Conservation (phyloP, 2,113 vertebrate species). For the Candoia aspera region DNA sequence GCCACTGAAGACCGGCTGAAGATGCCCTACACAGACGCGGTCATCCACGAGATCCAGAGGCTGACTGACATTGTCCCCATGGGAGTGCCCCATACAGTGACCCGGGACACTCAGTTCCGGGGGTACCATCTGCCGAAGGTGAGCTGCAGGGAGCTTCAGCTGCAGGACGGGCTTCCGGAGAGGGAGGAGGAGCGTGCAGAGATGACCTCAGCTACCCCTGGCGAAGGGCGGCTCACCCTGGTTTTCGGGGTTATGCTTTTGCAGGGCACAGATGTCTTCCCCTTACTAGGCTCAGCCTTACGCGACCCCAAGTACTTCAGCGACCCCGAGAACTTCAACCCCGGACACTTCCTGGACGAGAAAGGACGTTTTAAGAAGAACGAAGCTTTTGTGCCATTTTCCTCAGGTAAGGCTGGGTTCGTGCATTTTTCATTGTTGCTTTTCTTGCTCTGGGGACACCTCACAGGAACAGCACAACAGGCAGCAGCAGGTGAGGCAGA, state of each 20-base stretch:
- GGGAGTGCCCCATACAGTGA: slow-evolving; percentile 59
- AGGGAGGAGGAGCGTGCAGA: not conserved
- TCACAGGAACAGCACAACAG: not conserved
- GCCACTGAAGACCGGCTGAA: slow-evolving; percentile 51
- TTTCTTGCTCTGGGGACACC: not conserved
- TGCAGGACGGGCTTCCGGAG: too few species aligned
- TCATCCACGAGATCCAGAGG: slow-evolving; percentile 69
- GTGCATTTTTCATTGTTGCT: rapidly evolving
- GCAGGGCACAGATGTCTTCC: slow-evolving; percentile 64
- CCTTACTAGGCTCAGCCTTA: slow-evolving; percentile 65
- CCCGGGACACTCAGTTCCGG: slow-evolving; percentile 60
- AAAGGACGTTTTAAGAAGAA: slow-evolving; percentile 69
- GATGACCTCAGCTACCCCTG: too few species aligned
- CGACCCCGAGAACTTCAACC: slow-evolving; percentile 65
- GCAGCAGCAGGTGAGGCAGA: not conserved
- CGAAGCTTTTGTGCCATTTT: slow-evolving; percentile 69
- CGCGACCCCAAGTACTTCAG: slow-evolving; percentile 64
- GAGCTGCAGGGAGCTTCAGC: too few species aligned
- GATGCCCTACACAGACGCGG: slow-evolving; percentile 69
- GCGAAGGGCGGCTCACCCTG: not conserved
- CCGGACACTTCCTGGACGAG: slow-evolving; percentile 69
- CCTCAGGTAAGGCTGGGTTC: slow-evolving; percentile 57
- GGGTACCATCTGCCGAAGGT: slow-evolving; percentile 70
- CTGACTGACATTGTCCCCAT: slow-evolving; percentile 63
- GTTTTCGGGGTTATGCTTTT: not conserved